Conservation (phyloP, 2,113 vertebrate genomes). For the Diglossa brunneiventris region DNA sequence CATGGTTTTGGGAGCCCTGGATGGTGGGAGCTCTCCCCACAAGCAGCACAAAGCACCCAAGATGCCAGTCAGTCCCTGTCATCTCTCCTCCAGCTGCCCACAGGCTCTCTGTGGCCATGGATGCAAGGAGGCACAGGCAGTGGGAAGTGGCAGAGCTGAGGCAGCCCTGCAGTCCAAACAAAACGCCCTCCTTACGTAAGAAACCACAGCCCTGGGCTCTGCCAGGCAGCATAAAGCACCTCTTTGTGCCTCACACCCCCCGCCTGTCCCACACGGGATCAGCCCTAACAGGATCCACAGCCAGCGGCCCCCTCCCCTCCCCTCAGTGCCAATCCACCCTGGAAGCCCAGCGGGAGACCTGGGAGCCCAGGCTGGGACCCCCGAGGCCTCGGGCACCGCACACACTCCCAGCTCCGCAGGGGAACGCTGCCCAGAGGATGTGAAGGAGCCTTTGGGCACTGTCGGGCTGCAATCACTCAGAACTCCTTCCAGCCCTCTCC, state of each 20-base stretch:
- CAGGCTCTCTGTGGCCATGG: not conserved
- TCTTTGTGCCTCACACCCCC: constrained; percentile 59
- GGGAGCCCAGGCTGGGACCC: not conserved
- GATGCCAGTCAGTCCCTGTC: accelerated
- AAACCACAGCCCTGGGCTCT: constrained; percentile 64
- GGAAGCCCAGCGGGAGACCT: accelerated
- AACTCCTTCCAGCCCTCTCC: not conserved
- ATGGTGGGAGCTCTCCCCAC: not conserved
- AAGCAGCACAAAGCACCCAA: not conserved
- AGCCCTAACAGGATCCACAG: constrained; percentile 61
- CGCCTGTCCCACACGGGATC: not conserved
- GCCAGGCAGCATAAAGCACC: constrained; percentile 74
- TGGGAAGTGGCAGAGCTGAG: constrained; percentile 49
- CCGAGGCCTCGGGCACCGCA: not conserved
- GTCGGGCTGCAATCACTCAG: not conserved
- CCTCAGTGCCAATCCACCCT: accelerated
- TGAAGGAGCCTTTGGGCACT: not conserved
- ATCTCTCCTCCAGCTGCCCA: not conserved
- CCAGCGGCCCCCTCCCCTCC: not conserved
- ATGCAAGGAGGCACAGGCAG: not conserved
- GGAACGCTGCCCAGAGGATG: not conserved
- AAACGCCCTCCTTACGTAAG: constrained; percentile 74
- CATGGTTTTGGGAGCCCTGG: accelerated
- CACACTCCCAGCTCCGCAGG: accelerated
- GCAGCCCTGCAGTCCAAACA: constrained; percentile 54